These are phyloP conservation scores for Semnornis frantzii DNA, from an alignment of 2,113 vertebrate species.

Conservation along the genomic window DNA sequence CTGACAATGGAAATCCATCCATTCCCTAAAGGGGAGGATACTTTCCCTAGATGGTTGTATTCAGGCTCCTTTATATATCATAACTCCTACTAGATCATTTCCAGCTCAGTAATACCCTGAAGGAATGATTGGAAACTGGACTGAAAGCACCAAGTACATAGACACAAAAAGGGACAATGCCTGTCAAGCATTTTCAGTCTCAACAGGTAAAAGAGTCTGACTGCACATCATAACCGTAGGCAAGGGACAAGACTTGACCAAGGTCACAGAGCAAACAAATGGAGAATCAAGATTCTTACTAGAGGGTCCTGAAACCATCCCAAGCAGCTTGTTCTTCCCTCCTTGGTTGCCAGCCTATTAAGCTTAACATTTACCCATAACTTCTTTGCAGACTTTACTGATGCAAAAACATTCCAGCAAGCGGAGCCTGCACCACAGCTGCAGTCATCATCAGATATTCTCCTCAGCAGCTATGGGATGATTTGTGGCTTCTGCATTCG, in stretches of 20 bases:
- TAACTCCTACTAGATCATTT: not conserved
- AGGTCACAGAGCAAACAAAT: not conserved
- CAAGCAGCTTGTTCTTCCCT: not conserved
- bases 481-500: conserved; percentile 34
- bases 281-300: not conserved
- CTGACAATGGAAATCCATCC: not conserved
- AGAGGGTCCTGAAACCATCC: not conserved
- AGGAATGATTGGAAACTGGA: not conserved
- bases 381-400: not conserved
- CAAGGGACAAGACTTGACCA: not conserved
- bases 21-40: not conserved
- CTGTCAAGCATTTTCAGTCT: not conserved
- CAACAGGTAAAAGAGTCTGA: not conserved
- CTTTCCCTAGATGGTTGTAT: not conserved
- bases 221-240: not conserved
- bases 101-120: not conserved
- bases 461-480: not conserved
- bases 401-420: not conserved
- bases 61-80: not conserved
- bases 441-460: conserved; percentile 28
- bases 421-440: not conserved
- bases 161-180: not conserved
- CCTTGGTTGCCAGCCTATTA: not conserved
- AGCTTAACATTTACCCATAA: not conserved
- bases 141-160: not conserved